Conservation (phyloP, 1,140 invertebrate species). For the Sycophila sp. region DNA sequence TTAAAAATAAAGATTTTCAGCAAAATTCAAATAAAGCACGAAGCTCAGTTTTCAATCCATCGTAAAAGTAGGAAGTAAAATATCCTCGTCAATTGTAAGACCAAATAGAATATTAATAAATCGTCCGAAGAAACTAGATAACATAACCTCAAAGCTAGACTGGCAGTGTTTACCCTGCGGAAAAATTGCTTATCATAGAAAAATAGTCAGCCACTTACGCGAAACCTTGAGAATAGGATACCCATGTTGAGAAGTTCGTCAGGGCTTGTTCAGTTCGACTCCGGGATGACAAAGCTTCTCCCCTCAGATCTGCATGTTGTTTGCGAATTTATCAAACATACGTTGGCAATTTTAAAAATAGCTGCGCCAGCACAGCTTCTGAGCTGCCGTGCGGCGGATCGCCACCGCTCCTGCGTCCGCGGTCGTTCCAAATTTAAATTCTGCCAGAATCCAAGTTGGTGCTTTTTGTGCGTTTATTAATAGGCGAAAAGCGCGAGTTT, state of each 20-base stretch:
- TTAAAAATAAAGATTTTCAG: not conserved
- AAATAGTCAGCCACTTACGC: constrained; percentile 55
- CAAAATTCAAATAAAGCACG: not conserved
- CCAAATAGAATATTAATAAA: not conserved
- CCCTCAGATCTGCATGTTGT: constrained; percentile 2
- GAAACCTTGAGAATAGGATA: constrained; percentile 61
- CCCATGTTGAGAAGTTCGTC: constrained; percentile 51
- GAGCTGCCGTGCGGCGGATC: not conserved
- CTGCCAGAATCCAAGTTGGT: not conserved
- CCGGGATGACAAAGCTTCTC: not conserved
- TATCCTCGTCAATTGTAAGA: constrained; percentile 17
- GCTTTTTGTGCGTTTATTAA: not conserved
- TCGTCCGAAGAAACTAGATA: constrained; percentile 28
- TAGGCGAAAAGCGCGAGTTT: too few relatives aligned
- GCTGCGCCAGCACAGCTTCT: not conserved
- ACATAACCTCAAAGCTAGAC: constrained; percentile 14
- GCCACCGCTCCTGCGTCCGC: not conserved
- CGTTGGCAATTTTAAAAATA: constrained; percentile 3
- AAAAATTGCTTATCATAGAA: constrained; percentile 1
- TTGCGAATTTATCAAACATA: constrained; percentile 10
- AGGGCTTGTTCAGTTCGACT: not conserved
- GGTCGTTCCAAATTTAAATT: constrained; percentile 19
- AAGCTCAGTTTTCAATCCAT: not conserved
- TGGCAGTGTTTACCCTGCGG: not conserved
- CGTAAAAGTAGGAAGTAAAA: constrained; percentile 28